Evolutionary conservation across 2,888 invertebrate genomes (phyloP).

Genomic region (Gasteruption jaculator): DNA sequence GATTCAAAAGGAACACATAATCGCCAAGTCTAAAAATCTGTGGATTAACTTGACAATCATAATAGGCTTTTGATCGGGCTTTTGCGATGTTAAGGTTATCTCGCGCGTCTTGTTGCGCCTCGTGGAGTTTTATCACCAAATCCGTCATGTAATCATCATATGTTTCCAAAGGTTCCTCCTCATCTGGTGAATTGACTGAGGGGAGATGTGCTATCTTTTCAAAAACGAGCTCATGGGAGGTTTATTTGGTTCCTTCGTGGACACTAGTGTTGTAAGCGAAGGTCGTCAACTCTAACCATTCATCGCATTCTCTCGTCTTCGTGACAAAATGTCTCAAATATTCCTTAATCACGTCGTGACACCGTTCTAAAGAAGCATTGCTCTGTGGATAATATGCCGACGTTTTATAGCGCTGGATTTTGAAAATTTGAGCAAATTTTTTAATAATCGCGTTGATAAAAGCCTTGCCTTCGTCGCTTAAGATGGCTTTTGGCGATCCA

Average conservation of each 20-base stretch:
- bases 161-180: too few relatives aligned
- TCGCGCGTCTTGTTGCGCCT: too few relatives aligned
- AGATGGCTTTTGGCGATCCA: constrained; percentile 15
- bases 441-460: constrained; percentile 16
- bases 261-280: constrained; percentile 16
- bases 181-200: too few relatives aligned
- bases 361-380: constrained; percentile 16
- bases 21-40: too few relatives aligned
- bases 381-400: constrained; percentile 18
- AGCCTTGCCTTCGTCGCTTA: constrained; percentile 19
- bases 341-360: constrained; percentile 13
- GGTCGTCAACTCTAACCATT: constrained; percentile 2
- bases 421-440: constrained; percentile 9
- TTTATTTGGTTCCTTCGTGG: constrained; percentile 9
- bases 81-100: constrained; percentile 19
- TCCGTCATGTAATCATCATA: constrained; percentile 17
- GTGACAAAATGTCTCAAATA: constrained; percentile 11
- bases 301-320: constrained; percentile 10
- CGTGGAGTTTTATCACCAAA: too few relatives aligned
- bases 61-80: constrained; percentile 16
- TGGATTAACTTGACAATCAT: constrained; percentile 16
- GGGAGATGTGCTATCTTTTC: constrained; percentile 5
- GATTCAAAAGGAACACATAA: too few relatives aligned
- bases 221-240: constrained; percentile 8
- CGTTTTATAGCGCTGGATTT: constrained; percentile 13